Conservation (phyloP, 1,140 invertebrate genomes). For the Protaetia brevitarsis region DNA sequence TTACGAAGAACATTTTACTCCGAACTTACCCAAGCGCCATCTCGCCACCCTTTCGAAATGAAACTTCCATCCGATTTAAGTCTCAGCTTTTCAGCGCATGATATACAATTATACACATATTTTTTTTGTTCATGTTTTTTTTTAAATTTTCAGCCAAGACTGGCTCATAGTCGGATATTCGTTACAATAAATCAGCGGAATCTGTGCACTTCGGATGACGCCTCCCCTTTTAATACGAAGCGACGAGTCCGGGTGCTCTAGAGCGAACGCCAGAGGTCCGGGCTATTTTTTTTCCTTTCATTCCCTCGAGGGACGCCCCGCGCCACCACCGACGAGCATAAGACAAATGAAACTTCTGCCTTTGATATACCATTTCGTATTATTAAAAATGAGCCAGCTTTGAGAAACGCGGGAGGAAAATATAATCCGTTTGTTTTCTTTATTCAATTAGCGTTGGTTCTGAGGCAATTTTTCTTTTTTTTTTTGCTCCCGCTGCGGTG, state of each 20-base stretch:
- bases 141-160: no score
- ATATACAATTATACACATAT: no score
- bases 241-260: neutral
- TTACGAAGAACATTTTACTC: no score
- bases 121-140: no score
- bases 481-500: no score
- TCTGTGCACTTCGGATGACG: neutral
- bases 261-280: neutral
- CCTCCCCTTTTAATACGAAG: slow-evolving; percentile 1
- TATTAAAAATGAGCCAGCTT: slow-evolving; percentile 3
- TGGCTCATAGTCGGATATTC: no score
- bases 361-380: slow-evolving; percentile 5
- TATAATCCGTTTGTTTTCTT: slow-evolving; percentile 3
- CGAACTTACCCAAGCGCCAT: no score
- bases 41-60: no score
- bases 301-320: neutral
- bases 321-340: neutral
- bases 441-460: slow-evolving; percentile 18
- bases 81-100: no score
- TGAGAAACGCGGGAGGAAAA: neutral
- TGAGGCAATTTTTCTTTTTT: no score
- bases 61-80: no score
- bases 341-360: slow-evolving; percentile 11
- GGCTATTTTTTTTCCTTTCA: neutral
- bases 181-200: neutral